Percentiles rank a stretch among this genome's conserved stretches.
These are phyloP conservation scores for Meloidogyne hapla DNA, from an alignment of 1,140 invertebrate genomes.

Conservation along the genomic window DNA sequence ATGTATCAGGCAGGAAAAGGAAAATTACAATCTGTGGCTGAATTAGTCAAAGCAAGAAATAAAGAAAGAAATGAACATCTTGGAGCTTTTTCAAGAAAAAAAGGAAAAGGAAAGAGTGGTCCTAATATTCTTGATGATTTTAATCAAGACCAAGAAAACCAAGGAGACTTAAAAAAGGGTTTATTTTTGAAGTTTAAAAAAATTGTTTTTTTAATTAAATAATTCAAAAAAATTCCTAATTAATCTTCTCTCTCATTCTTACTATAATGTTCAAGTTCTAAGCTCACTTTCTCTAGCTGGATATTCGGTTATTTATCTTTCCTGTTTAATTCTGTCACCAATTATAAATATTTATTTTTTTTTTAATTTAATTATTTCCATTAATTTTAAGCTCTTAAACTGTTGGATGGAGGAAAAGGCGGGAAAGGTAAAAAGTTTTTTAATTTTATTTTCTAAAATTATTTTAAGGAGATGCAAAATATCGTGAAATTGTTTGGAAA, in stretches of 20 bases:
- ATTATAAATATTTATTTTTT: neutral
- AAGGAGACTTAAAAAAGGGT: slow-evolving; percentile 63
- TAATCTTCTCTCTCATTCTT: no score
- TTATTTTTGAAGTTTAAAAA: no score
- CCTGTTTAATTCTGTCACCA: neutral
- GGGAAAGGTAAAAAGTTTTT: slow-evolving; percentile 30
- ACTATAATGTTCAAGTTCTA: no score
- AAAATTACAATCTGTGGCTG: slow-evolving; percentile 59
- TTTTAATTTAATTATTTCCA: neutral
- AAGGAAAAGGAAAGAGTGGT: slow-evolving; percentile 63
- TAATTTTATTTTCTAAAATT: neutral
- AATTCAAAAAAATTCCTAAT: slow-evolving; percentile 5
- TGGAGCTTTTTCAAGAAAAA: slow-evolving; percentile 59
- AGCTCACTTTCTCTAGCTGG: no score
- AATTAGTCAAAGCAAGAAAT: slow-evolving; percentile 59
- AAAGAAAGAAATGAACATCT: slow-evolving; percentile 61
- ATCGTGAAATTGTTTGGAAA: slow-evolving; percentile 86
- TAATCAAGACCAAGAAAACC: slow-evolving; percentile 61
- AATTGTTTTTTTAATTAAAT: no score
- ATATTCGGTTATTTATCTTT: no score
- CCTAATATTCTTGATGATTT: slow-evolving; percentile 64
- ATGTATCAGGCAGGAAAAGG: slow-evolving; percentile 63
- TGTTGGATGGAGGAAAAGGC: slow-evolving; percentile 67
- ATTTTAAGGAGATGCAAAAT: slow-evolving; percentile 67
- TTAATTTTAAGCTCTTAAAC: slow-evolving; percentile 53